Percentiles rank a stretch among this genome's conserved stretches.
Evolutionary conservation across 1,140 invertebrate species (phyloP).

Genomic region (Drosophila athabasca): DNA sequence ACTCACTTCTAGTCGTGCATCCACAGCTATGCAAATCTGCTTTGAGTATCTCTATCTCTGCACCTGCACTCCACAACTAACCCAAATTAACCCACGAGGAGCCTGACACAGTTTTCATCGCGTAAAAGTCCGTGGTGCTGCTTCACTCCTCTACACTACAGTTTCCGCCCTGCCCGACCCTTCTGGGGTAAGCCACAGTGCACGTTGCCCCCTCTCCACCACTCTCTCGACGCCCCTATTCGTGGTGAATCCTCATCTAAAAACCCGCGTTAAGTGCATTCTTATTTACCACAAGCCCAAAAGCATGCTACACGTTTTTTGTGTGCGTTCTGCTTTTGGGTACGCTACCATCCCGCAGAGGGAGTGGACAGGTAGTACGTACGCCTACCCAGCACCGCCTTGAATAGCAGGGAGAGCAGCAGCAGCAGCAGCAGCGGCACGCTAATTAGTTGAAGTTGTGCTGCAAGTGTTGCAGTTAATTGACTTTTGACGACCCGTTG

Average conservation of each 20-base stretch:
- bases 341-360: too few species aligned
- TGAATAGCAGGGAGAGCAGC: neutral
- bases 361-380: too few species aligned
- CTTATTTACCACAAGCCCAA: conserved; percentile 52
- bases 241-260: conserved; percentile 28
- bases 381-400: too few species aligned
- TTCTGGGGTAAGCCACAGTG: too few species aligned
- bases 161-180: too few species aligned
- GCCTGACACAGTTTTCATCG: conserved; percentile 26
- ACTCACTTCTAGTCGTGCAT: too few species aligned
- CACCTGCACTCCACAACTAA: conserved; percentile 18
- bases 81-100: conserved; percentile 20
- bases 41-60: too few species aligned
- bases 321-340: conserved; percentile 7
- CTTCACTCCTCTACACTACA: too few species aligned
- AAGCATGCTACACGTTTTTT: conserved; percentile 59
- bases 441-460: conserved; percentile 76
- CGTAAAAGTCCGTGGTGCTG: conserved; percentile 18
- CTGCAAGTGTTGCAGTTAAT: conserved; percentile 77
- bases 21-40: too few species aligned
- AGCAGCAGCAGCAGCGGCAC: conserved; percentile 57
- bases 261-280: conserved; percentile 57
- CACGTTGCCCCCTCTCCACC: too few species aligned
- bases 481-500: conserved; percentile 72
- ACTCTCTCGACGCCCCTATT: neutral